Evolutionary conservation across 2,113 vertebrate genomes (phyloP).

Genomic region (Hemibagrus wyckioides): DNA sequence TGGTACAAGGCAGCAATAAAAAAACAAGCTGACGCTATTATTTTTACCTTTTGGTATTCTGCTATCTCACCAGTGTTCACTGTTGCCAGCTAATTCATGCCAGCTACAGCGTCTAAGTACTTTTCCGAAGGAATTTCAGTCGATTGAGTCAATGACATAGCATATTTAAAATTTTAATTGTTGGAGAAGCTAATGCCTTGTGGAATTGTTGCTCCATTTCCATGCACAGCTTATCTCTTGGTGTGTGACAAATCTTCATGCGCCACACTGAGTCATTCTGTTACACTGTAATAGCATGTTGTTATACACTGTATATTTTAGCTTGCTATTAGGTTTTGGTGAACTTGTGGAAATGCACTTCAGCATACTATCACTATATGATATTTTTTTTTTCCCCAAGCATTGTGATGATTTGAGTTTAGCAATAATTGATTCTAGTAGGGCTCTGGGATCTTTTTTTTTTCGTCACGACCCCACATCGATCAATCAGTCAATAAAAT

Average conservation of each 20-base stretch:
- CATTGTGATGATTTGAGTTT: constrained; percentile 1
- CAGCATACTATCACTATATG: not conserved
- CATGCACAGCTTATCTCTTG: not conserved
- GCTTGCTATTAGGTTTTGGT: not conserved
- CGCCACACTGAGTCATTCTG: not conserved
- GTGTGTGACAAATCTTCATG: not conserved
- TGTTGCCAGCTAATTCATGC: not conserved
- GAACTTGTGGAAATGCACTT: not conserved
- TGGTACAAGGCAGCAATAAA: not conserved
- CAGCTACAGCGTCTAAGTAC: not conserved
- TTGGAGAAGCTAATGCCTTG: not conserved
- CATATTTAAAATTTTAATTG: not conserved
- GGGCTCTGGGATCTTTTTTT: not conserved
- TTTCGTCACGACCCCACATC: not conserved
- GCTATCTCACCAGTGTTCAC: not conserved
- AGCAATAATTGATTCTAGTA: constrained; percentile 11
- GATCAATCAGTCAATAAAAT: constrained; percentile 24
- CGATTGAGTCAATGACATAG: not conserved
- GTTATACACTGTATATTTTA: not conserved
- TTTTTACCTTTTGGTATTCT: not conserved
- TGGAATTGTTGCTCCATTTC: not conserved
- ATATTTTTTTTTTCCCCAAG: not conserved
- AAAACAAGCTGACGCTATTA: not conserved
- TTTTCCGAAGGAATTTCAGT: not conserved
- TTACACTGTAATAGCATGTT: not conserved